Evolutionary conservation across 2,797 vertebrate species (phyloP).

Genomic region (Agapornis canus): DNA sequence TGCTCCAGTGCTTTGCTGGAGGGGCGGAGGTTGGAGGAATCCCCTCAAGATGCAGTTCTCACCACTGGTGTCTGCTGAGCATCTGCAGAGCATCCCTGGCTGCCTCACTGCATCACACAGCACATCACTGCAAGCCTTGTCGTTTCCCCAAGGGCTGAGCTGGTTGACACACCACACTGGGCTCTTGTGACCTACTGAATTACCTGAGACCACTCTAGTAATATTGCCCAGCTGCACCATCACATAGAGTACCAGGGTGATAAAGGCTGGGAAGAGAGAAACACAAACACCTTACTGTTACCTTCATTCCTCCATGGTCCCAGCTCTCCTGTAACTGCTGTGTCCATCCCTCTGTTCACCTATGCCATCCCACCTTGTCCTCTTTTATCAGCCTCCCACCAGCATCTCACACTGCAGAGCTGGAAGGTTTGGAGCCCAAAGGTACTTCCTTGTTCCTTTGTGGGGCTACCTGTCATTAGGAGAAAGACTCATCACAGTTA

Average conservation of each 20-base stretch:
- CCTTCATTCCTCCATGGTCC: neutral
- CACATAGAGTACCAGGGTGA: rapidly evolving
- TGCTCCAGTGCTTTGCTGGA: neutral
- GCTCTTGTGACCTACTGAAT: neutral
- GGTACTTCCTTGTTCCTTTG: neutral
- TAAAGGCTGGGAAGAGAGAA: neutral
- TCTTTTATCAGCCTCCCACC: neutral
- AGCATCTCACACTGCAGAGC: neutral
- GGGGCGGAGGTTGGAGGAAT: neutral
- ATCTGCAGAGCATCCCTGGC: neutral
- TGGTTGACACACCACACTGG: rapidly evolving
- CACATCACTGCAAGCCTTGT: neutral
- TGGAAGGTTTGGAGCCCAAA: neutral
- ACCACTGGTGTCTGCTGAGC: neutral
- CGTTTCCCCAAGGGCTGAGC: rapidly evolving
- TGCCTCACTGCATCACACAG: neutral
- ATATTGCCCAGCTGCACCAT: neutral
- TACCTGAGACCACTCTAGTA: neutral
- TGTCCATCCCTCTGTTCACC: neutral
- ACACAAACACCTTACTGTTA: rapidly evolving
- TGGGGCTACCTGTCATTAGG: neutral
- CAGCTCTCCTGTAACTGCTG: neutral
- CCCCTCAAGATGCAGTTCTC: neutral
- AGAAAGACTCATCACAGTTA: neutral
- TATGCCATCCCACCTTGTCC: neutral